phyloP scores from a whole-genome alignment of 1,140 invertebrate genomes.

The Colletes latitarsis region DNA sequence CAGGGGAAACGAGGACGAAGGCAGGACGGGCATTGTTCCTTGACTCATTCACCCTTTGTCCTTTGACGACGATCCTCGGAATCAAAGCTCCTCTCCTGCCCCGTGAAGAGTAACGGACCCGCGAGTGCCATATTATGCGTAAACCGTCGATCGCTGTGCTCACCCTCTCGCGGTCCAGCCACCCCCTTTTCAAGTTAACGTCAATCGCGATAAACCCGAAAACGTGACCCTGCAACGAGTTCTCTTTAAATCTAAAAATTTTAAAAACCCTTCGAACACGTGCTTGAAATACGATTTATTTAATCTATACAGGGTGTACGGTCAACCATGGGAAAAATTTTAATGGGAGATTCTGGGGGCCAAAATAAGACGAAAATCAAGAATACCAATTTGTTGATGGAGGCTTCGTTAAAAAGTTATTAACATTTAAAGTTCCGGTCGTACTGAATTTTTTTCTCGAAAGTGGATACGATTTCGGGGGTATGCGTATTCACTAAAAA shows the following conservation, averaged over 20 bases:
- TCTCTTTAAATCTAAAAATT: no score
- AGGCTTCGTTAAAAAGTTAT: no score
- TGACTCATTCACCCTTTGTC: slow-evolving; percentile 56
- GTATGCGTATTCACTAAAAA: no score
- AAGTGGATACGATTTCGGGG: no score
- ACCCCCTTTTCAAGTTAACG: not conserved
- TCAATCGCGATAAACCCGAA: not conserved
- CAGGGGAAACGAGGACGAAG: not conserved
- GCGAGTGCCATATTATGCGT: slow-evolving; percentile 6
- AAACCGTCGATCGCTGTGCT: not conserved
- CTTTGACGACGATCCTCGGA: slow-evolving; percentile 39
- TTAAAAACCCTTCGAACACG: not conserved
- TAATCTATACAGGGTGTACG: no score
- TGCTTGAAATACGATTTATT: not conserved
- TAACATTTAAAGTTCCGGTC: no score
- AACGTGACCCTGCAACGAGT: not conserved
- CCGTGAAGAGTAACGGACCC: slow-evolving; percentile 1
- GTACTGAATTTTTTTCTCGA: no score
- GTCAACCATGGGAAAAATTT: no score
- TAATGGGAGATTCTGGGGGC: no score
- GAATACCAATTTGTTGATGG: no score
- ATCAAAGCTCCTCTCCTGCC: slow-evolving; percentile 16
- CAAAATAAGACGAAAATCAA: no score
- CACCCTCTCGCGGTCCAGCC: not conserved
- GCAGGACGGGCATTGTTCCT: slow-evolving; percentile 56